Conservation (phyloP, 1,140 invertebrate species). For the Hermetia illucens region DNA sequence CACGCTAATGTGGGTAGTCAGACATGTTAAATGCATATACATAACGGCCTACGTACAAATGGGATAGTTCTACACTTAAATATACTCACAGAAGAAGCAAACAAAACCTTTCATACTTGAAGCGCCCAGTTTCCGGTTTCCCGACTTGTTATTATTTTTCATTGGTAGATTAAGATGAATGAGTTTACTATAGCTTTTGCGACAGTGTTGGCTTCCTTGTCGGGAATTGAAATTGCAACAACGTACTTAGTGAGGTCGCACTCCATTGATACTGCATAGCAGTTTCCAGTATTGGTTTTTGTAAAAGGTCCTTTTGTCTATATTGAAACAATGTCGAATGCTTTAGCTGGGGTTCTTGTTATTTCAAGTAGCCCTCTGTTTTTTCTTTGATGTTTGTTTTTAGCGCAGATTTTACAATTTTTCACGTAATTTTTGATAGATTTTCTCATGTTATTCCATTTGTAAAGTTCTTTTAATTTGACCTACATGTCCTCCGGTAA, state of each 20-base stretch:
- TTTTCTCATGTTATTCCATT: conserved; percentile 6
- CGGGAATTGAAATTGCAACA: conserved; percentile 9
- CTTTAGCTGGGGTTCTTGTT: conserved; percentile 2
- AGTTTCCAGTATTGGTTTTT: conserved; percentile 6
- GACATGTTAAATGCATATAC: no score
- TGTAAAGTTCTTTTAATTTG: conserved; percentile 2
- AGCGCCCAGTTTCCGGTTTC: no score
- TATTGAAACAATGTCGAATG: conserved; percentile 6
- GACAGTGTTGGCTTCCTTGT: conserved; percentile 10
- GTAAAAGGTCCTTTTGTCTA: conserved; percentile 10
- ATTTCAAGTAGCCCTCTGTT: conserved; percentile 2
- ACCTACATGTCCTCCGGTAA: no score
- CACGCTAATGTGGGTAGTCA: no score
- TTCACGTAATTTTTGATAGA: conserved; percentile 2
- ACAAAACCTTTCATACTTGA: no score
- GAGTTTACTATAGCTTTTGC: conserved; percentile 12
- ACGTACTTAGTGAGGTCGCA: conserved; percentile 12
- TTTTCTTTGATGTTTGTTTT: conserved; percentile 1
- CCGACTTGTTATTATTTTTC: no score
- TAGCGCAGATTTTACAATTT: conserved; percentile 3
- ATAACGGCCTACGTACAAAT: no score
- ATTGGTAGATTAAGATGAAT: conserved; percentile 8
- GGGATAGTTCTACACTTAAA: no score
- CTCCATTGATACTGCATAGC: conserved; percentile 10
- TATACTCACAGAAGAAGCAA: no score